Conservation (phyloP, 1,140 invertebrate genomes). For the Dysdera silvatica region DNA sequence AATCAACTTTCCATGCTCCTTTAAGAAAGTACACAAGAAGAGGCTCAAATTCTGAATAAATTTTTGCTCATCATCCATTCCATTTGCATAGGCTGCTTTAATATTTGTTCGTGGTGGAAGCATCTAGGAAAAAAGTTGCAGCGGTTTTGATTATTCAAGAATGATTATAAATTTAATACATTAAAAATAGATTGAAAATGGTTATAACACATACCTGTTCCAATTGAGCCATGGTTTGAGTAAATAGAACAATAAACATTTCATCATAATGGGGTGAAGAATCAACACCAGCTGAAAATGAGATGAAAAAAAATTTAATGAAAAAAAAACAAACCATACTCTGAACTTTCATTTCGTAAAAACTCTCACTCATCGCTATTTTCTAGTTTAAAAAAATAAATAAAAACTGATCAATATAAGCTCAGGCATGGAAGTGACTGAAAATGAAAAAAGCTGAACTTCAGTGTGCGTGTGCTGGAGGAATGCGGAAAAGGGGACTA, state of each 20-base stretch:
- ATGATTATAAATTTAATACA: too few relatives aligned
- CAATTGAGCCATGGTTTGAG: slow-evolving; percentile 81
- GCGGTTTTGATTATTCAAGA: too few relatives aligned
- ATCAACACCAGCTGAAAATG: slow-evolving; percentile 63
- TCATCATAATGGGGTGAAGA: slow-evolving; percentile 73
- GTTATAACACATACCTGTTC: slow-evolving; percentile 50
- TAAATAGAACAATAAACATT: slow-evolving; percentile 79
- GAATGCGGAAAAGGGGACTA: too few relatives aligned
- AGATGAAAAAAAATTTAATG: too few relatives aligned
- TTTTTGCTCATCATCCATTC: slow-evolving; percentile 93
- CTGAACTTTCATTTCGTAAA: too few relatives aligned
- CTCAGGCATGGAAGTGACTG: too few relatives aligned
- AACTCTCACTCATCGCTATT: too few relatives aligned
- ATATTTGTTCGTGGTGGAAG: slow-evolving; percentile 84
- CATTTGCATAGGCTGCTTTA: slow-evolving; percentile 81
- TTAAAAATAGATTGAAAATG: too few relatives aligned
- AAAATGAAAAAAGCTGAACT: too few relatives aligned
- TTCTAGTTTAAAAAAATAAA: slow-evolving; percentile 3
- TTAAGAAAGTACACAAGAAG: slow-evolving; percentile 93
- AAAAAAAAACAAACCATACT: too few relatives aligned
- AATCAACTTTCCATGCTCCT: slow-evolving; percentile 84
- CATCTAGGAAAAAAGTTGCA: slow-evolving; percentile 57
- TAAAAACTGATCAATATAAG: not conserved
- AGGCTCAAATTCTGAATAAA: slow-evolving; percentile 98
- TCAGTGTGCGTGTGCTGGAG: too few relatives aligned